Evolutionary conservation across 2,797 vertebrate genomes (phyloP).

Genomic region (Caiman crocodilus): DNA sequence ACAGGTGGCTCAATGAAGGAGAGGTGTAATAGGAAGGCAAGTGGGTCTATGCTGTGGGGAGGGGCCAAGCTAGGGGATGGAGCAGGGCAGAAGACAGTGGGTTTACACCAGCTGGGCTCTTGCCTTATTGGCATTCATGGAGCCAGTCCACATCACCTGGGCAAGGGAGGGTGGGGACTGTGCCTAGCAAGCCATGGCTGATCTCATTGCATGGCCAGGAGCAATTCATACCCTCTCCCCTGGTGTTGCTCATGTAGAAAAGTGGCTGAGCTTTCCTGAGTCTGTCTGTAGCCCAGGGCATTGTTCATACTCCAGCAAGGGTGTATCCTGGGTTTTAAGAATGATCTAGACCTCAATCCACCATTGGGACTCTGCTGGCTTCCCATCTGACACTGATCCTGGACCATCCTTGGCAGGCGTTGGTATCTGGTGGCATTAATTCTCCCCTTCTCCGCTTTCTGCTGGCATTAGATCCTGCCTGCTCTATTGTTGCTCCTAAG

Average conservation of each 20-base stretch:
- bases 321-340: neutral
- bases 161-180: no score
- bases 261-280: no score
- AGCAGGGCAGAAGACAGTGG: neutral
- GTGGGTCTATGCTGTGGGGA: neutral
- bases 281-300: neutral
- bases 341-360: neutral
- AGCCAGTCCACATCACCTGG: no score
- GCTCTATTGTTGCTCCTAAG: neutral
- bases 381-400: neutral
- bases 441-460: neutral
- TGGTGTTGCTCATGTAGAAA: no score
- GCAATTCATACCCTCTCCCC: no score
- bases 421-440: neutral
- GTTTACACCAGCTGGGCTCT: no score
- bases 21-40: no score
- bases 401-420: neutral
- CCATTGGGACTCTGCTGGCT: neutral
- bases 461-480: neutral
- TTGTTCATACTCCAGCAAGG: neutral
- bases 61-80: neutral
- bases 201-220: neutral
- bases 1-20: no score
- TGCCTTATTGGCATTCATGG: no score
- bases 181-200: neutral